phyloP scores from a whole-genome alignment of 1,140 invertebrate genomes.

The Apis florea region DNA sequence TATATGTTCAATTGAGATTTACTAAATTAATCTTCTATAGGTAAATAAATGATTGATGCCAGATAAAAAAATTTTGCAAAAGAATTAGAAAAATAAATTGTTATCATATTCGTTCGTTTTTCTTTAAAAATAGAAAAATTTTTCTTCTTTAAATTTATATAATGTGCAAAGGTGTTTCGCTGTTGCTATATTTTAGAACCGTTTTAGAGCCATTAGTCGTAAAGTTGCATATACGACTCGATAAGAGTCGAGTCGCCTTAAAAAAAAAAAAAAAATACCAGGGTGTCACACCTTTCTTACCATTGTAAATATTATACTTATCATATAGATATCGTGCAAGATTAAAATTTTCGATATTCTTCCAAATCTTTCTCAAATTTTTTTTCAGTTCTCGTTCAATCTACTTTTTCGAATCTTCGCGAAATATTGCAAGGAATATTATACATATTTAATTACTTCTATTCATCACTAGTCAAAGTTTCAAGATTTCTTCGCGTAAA shows the following conservation, averaged over 20 bases:
- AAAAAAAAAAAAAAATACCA: neutral
- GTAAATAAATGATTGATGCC: too few relatives aligned
- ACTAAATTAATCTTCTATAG: neutral
- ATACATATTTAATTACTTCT: too few relatives aligned
- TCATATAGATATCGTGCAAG: neutral
- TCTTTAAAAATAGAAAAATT: neutral
- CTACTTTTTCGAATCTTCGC: neutral
- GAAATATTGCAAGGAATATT: neutral
- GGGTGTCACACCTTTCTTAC: neutral
- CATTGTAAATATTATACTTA: neutral
- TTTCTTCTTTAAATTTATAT: neutral
- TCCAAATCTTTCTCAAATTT: neutral
- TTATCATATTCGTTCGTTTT: too few relatives aligned
- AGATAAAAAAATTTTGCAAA: too few relatives aligned
- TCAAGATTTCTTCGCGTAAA: neutral
- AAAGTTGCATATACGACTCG: neutral
- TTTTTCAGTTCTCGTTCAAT: neutral
- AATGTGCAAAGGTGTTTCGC: too few relatives aligned
- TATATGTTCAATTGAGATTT: neutral
- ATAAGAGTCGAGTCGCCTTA: neutral
- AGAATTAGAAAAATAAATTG: too few relatives aligned
- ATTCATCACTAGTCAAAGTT: neutral
- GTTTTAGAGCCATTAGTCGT: neutral
- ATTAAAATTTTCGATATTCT: neutral
- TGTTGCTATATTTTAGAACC: too few relatives aligned